A percentile compares a stretch with the other conserved stretches of the same genome.
Evolutionary conservation across 2,888 invertebrate species (phyloP).

Genomic region (Campoplex capitator): DNA sequence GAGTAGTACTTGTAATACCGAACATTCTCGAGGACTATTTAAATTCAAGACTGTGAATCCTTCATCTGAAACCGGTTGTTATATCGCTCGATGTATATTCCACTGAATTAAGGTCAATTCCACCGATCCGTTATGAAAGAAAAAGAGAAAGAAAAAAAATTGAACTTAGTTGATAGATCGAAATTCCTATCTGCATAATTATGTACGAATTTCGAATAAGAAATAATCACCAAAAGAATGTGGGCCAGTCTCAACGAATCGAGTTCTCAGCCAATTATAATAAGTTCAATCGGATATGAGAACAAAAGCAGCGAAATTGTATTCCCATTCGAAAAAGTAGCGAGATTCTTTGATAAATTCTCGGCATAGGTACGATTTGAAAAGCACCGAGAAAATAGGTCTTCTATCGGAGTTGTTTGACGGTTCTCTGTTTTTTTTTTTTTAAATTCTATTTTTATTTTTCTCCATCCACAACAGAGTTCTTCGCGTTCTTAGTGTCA

Average conservation of each 20-base stretch:
- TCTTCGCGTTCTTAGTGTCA: slow-evolving; percentile 28
- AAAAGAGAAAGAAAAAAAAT: background rate
- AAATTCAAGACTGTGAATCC: slow-evolving; percentile 29
- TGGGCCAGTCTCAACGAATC: too few species aligned
- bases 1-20: slow-evolving; percentile 59
- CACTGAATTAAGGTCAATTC: background rate
- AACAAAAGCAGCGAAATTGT: too few species aligned
- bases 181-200: background rate
- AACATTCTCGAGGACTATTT: slow-evolving; percentile 55
- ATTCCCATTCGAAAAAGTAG: background rate
- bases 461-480: background rate
- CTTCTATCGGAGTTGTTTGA: background rate
- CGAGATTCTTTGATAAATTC: background rate
- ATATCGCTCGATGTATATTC: too few species aligned
- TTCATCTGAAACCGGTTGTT: background rate
- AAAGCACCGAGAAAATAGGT: background rate
- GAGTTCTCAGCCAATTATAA: too few species aligned
- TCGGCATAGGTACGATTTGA: background rate
- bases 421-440: background rate
- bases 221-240: too few species aligned
- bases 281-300: too few species aligned
- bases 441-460: too few species aligned
- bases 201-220: too few species aligned
- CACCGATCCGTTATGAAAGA: background rate
- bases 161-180: background rate